Evolutionary conservation across 2,113 vertebrate genomes (phyloP).

Genomic region (Parus major): DNA sequence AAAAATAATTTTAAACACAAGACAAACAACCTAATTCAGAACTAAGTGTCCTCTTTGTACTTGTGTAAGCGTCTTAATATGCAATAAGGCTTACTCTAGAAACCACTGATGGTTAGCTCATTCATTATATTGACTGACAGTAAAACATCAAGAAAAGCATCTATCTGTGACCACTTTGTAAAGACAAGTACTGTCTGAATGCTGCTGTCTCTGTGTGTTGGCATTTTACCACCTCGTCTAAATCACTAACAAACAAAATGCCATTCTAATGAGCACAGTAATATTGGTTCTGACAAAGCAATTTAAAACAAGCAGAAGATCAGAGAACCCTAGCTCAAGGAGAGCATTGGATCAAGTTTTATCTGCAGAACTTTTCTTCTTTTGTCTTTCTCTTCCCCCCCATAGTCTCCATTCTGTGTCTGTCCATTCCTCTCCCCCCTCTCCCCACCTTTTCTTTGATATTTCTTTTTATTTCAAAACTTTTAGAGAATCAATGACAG

Average conservation of each 20-base stretch:
- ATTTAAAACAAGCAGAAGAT: not conserved
- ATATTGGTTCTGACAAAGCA: not conserved
- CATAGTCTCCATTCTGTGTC: too few species aligned
- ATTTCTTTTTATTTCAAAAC: not conserved
- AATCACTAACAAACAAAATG: constrained; percentile 24
- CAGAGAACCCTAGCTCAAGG: not conserved
- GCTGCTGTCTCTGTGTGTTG: not conserved
- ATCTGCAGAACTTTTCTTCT: not conserved
- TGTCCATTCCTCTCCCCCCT: accelerated
- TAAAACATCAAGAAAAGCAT: constrained; percentile 16
- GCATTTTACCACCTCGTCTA: constrained; percentile 11
- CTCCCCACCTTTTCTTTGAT: not conserved
- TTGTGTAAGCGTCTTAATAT: not conserved
- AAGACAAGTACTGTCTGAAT: not conserved
- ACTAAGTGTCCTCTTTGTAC: not conserved
- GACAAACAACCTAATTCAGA: not conserved
- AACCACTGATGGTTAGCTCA: not conserved
- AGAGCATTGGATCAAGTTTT: not conserved
- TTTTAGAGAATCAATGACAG: not conserved
- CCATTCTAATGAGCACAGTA: not conserved
- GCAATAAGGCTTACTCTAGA: constrained; percentile 4
- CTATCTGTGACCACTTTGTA: not conserved
- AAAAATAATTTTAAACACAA: not conserved
- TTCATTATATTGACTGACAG: constrained; percentile 50
- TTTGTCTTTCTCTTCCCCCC: not conserved